A percentile compares a stretch with the other conserved stretches of the same genome.
These are phyloP conservation scores for Morinoia aosen DNA, from an alignment of 2,888 invertebrate genomes.

Conservation along the genomic window DNA sequence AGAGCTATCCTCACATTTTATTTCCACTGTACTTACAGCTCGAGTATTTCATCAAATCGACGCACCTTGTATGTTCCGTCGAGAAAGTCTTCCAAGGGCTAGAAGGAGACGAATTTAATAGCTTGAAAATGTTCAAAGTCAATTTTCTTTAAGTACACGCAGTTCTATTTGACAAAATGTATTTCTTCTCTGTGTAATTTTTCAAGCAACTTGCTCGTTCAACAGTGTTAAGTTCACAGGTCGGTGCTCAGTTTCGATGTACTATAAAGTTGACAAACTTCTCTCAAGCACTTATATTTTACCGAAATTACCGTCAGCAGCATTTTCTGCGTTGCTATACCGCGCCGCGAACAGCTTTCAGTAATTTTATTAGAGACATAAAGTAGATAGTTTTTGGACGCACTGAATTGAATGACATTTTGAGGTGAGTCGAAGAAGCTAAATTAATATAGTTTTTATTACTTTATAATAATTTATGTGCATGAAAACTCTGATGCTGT, in stretches of 20 bases:
- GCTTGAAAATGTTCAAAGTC: background rate
- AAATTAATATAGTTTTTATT: background rate
- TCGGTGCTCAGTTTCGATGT: background rate
- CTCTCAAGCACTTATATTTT: background rate
- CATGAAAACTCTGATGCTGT: background rate
- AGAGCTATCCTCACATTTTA: background rate
- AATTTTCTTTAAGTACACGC: background rate
- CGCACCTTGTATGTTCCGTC: background rate
- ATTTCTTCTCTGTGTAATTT: background rate
- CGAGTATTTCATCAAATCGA: background rate
- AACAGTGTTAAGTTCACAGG: background rate
- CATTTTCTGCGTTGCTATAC: background rate
- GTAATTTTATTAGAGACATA: background rate
- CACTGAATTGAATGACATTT: background rate
- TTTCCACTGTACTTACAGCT: background rate
- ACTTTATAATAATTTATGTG: background rate
- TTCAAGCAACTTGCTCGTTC: background rate
- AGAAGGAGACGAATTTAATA: background rate
- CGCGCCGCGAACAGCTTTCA: background rate
- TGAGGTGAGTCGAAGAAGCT: background rate
- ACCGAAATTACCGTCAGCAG: background rate
- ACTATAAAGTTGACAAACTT: background rate
- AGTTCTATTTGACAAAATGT: background rate
- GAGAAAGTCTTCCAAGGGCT: background rate
- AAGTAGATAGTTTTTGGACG: background rate